Percentiles rank a stretch among this genome's conserved stretches.
Evolutionary conservation across 1,140 invertebrate genomes (phyloP).

Genomic region (Drosophila sp.): DNA sequence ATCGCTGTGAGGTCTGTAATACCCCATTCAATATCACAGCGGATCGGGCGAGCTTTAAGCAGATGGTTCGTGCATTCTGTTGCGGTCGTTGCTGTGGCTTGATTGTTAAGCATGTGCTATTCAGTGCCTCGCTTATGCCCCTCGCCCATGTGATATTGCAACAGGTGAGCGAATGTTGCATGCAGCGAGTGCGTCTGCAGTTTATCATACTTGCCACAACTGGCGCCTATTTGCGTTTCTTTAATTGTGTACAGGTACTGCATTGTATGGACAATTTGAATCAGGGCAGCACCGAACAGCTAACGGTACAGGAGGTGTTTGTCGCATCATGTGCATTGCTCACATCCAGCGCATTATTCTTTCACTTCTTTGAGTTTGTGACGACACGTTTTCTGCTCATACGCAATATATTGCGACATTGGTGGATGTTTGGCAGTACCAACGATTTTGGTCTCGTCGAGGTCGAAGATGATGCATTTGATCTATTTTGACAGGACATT

Average conservation of each 20-base stretch:
- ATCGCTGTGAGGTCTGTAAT: slow-evolving; percentile 76
- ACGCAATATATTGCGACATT: slow-evolving; percentile 74
- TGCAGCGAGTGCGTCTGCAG: background rate
- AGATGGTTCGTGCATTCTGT: slow-evolving; percentile 72
- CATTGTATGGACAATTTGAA: slow-evolving; percentile 81
- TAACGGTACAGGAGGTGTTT: slow-evolving; percentile 72
- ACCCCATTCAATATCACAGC: slow-evolving; percentile 55
- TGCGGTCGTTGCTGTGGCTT: slow-evolving; percentile 68
- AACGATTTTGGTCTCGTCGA: slow-evolving; percentile 71
- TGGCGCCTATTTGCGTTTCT: slow-evolving; percentile 46
- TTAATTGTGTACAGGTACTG: slow-evolving; percentile 62
- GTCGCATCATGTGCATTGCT: slow-evolving; percentile 73
- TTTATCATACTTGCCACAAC: slow-evolving; percentile 3
- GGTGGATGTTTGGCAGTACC: slow-evolving; percentile 81
- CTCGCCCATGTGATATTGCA: slow-evolving; percentile 74
- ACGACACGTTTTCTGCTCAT: slow-evolving; percentile 75
- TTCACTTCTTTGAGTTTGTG: slow-evolving; percentile 80
- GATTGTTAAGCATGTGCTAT: slow-evolving; percentile 72
- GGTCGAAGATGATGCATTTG: slow-evolving; percentile 70
- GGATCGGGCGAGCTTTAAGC: slow-evolving; percentile 65
- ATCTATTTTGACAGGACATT: slow-evolving; percentile 60
- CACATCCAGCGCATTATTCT: slow-evolving; percentile 78
- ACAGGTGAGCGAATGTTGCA: slow-evolving; percentile 57
- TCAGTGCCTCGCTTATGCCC: slow-evolving; percentile 70
- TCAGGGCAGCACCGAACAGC: slow-evolving; percentile 66